A percentile compares a stretch with the other conserved stretches of the same genome.
phyloP scores from a whole-genome alignment of 2,797 vertebrate species.

The Pseudocheirus occidentalis region DNA sequence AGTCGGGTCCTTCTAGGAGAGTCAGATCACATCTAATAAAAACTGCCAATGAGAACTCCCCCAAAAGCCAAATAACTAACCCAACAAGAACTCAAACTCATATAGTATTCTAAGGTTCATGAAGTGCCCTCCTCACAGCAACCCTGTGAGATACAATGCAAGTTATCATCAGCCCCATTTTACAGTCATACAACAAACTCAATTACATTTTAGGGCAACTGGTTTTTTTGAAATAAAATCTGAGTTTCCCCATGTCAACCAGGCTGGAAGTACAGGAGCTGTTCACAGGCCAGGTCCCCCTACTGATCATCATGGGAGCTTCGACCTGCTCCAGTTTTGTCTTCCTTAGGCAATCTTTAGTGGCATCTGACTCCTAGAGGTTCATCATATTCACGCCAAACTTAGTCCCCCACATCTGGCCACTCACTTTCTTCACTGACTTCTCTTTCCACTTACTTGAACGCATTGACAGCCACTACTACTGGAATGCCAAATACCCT shows the following conservation, averaged over 20 bases:
- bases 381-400: not conserved
- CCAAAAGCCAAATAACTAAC: not conserved
- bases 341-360: not conserved
- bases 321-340: not conserved
- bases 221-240: not conserved
- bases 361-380: not conserved
- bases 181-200: not conserved
- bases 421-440: not conserved
- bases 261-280: not conserved
- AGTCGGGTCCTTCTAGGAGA: not conserved
- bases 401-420: not conserved
- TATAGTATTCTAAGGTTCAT: not conserved
- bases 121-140: not conserved
- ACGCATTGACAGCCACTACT: conserved; percentile 95
- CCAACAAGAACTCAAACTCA: not conserved
- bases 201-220: not conserved
- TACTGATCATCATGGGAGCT: not conserved
- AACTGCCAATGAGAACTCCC: not conserved
- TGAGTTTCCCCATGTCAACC: not conserved
- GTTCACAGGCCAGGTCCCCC: not conserved
- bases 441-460: conserved; percentile 89
- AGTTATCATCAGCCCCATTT: not conserved
- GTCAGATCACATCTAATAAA: not conserved
- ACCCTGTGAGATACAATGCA: not conserved
- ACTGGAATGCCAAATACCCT: conserved; percentile 93